Evolutionary conservation across 2,888 invertebrate genomes (phyloP), one percentile per base, ranked within the genome.

Genomic region (Epinotia brunnichana): DNA sequence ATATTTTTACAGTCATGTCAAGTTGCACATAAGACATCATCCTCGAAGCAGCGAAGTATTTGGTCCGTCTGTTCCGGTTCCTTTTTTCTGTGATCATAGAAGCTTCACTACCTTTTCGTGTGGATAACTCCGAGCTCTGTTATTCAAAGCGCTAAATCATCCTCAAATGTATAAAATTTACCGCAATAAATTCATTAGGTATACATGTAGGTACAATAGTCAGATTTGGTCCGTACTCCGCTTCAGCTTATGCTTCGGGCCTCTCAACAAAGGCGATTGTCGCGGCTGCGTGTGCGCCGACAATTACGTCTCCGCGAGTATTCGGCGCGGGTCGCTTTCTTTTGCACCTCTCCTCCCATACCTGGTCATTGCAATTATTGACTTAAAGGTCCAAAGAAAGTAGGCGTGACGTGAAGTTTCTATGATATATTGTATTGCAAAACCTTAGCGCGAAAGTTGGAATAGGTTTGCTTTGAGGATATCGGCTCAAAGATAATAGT

Each of bases 281-380:
- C 73, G 77, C 67, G 74, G 29, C 51, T 80, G 81, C 81, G 81
- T 82, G 81, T 70, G 77, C 75, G 74, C 76, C 59, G 78, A 10
- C 75, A 77, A 81, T 82, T 80, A 80, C 76, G 77, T 66, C 60
- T 67, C 80, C 80, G 74, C 76, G 76, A 74, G 75, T 76, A 74
- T 75, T 78, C 77, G 74, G 74, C 63, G 76, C 76, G 62, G 29
- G 35, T 13, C 60, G 63, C 73, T 73, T 73, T 73, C 73, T 69
- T 73, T 63, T 57, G 57, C 73, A 63, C 63, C 69, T 73, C 44
- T 39, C 10, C 51, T 13, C 54, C 60, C 2, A 17, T 44, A 24
- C 44, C 29, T n/a, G 61, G 61, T 62, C 62, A 70, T 11, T 10
- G 41, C 60, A 53, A 56, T 56, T 57, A 62, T 70, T 63, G 62